These are phyloP conservation scores for Linyphia triangularis DNA, from an alignment of 2,888 invertebrate genomes.

Conservation along the genomic window DNA sequence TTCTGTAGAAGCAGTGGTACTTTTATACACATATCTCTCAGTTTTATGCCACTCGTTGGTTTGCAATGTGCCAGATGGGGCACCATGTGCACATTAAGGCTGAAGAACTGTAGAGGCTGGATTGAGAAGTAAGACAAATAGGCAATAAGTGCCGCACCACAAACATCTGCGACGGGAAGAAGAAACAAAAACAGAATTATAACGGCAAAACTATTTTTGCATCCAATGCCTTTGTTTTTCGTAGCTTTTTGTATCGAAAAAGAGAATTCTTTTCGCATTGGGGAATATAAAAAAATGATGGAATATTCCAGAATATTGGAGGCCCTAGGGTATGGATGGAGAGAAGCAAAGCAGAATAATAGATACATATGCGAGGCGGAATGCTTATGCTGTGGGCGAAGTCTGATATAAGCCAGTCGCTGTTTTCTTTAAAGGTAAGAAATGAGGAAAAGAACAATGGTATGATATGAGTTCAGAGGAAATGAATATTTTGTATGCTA, in stretches of 20 bases:
- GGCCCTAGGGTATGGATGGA: neutral
- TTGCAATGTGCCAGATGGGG: conserved; percentile 56
- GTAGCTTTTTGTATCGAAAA: conserved; percentile 21
- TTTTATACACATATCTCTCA: neutral
- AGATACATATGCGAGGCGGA: conserved; percentile 35
- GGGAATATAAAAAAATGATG: conserved; percentile 17
- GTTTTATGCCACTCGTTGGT: conserved; percentile 24
- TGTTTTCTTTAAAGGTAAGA: conserved; percentile 1
- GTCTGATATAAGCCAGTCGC: conserved; percentile 4
- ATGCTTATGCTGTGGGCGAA: neutral
- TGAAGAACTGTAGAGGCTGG: conserved; percentile 15
- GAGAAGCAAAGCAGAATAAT: conserved; percentile 29
- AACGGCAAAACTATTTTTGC: conserved; percentile 61
- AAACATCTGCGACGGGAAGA: conserved; percentile 66
- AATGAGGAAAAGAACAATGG: neutral
- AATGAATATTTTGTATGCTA: neutral
- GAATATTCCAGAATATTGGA: conserved; percentile 33
- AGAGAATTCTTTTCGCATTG: conserved; percentile 35
- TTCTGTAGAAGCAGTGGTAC: neutral
- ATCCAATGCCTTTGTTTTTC: conserved; percentile 58
- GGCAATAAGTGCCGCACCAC: conserved; percentile 58
- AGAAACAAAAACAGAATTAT: no score
- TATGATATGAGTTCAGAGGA: neutral
- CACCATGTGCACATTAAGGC: conserved; percentile 30
- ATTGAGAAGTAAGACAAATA: conserved; percentile 68